A percentile compares a stretch with the other conserved stretches of the same genome.
These are phyloP conservation scores for Chrysemys picta DNA, from an alignment of 2,113 vertebrate species.

Conservation along the genomic window DNA sequence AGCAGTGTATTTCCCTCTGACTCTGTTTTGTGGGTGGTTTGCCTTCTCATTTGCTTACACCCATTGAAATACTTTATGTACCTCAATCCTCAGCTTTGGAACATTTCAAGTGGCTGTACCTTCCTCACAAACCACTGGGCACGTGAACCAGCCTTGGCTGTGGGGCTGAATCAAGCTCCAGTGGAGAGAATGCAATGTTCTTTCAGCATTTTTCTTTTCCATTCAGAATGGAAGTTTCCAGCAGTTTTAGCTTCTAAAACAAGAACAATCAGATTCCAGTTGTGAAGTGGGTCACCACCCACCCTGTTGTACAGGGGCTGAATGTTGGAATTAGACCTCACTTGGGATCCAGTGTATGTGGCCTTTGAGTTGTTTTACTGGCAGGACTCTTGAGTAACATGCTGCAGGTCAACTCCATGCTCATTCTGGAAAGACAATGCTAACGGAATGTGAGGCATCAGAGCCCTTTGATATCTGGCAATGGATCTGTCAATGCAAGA, in stretches of 20 bases:
- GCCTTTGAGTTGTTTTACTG: neutral
- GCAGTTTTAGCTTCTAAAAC: neutral
- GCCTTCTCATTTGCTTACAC: neutral
- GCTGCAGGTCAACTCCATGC: no score
- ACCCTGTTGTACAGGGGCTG: neutral
- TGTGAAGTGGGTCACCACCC: neutral
- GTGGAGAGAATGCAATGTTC: neutral
- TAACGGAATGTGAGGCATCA: no score
- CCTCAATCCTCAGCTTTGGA: neutral
- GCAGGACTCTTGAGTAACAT: no score
- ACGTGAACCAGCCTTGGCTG: neutral
- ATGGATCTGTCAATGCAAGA: no score
- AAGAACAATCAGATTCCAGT: neutral
- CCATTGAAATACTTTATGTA: neutral
- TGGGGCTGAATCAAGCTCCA: neutral
- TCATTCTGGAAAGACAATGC: no score
- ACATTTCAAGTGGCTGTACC: neutral
- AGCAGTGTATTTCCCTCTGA: neutral
- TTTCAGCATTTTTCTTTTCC: neutral
- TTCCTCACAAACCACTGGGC: neutral
- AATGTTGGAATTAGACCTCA: neutral
- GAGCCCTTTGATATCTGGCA: no score
- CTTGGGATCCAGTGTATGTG: neutral
- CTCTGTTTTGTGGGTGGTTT: neutral
- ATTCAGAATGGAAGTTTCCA: neutral